Evolutionary conservation across 2,797 vertebrate genomes (phyloP).

Genomic region (Notamacropus eugenii): DNA sequence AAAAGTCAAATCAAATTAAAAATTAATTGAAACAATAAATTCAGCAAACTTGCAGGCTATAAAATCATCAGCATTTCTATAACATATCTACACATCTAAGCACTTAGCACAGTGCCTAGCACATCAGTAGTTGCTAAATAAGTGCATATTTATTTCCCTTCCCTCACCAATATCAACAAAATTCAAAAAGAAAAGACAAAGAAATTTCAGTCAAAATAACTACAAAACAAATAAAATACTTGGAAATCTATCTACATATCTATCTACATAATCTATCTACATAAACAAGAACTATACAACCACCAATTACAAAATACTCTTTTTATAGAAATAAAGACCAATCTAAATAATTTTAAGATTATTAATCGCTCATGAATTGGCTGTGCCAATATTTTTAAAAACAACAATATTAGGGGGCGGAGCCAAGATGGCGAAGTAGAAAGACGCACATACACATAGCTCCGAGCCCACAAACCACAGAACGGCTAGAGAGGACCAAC

Average conservation of each 20-base stretch:
- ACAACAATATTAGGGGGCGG: not conserved
- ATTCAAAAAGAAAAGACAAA: not conserved
- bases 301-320: not conserved
- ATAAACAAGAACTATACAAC: not conserved
- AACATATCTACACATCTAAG: not conserved
- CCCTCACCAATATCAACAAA: not conserved
- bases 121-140: not conserved
- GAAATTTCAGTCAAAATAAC: not conserved
- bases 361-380: not conserved
- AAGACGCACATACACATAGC: too few species aligned
- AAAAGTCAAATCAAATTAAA: not conserved
- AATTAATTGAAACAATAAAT: not conserved
- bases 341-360: not conserved
- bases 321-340: not conserved
- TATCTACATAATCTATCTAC: not conserved
- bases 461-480: too few species aligned
- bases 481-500: too few species aligned
- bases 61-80: not conserved
- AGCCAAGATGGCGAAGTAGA: too few species aligned
- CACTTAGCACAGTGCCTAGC: not conserved
- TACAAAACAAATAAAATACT: not conserved
- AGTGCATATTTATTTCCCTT: not conserved
- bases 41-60: not conserved
- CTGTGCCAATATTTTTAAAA: not conserved
- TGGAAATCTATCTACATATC: not conserved